A percentile compares a stretch with the other conserved stretches of the same genome.
These are phyloP conservation scores for Athalia circularis DNA, from an alignment of 2,888 invertebrate genomes.

Conservation along the genomic window DNA sequence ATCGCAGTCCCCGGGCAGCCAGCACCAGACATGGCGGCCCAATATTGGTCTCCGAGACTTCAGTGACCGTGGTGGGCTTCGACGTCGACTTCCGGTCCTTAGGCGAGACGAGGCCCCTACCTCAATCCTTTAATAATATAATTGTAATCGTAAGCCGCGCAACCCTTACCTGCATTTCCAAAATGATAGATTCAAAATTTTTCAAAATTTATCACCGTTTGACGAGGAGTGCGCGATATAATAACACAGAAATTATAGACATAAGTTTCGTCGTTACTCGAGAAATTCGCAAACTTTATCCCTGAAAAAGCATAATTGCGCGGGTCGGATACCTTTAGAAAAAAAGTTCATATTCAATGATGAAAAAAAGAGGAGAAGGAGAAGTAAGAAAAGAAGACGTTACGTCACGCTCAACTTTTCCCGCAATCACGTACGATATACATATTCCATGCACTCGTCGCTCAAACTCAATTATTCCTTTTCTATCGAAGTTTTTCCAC, in stretches of 20 bases:
- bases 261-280: too few relatives aligned
- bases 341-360: not conserved
- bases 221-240: too few relatives aligned
- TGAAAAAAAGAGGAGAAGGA: not conserved
- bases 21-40: constrained; percentile 84
- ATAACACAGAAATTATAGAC: too few relatives aligned
- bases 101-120: constrained; percentile 53
- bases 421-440: not conserved
- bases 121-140: too few relatives aligned
- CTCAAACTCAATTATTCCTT: constrained; percentile 3
- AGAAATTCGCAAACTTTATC: not conserved
- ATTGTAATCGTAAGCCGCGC: constrained; percentile 9
- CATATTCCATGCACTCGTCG: not conserved
- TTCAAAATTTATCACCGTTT: too few relatives aligned
- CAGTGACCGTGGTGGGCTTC: constrained; percentile 92
- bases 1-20: constrained; percentile 93
- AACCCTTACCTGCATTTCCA: not conserved
- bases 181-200: too few relatives aligned
- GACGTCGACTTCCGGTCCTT: constrained; percentile 69
- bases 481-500: not conserved
- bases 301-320: not conserved
- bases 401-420: constrained; percentile 12
- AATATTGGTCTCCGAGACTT: constrained; percentile 91
- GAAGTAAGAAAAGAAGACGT: constrained; percentile 18
- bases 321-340: not conserved